phyloP scores from a whole-genome alignment of 2,113 vertebrate species.

The Nothocercus julius region DNA sequence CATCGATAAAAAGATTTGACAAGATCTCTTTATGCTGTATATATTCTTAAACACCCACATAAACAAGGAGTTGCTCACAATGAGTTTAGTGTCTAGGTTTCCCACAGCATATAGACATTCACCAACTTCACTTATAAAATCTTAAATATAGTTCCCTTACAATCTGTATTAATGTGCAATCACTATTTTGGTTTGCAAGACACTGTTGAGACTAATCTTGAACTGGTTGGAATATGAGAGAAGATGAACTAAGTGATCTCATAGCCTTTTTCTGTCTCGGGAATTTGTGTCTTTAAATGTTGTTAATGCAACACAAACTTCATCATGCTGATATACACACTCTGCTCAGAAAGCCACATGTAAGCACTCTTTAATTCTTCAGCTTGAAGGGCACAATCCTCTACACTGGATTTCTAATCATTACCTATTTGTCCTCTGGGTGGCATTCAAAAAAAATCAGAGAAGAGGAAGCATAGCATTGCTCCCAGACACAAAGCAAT shows the following conservation, averaged over 20 bases:
- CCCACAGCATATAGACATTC: not conserved
- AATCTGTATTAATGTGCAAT: not conserved
- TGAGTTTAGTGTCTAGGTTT: constrained; percentile 8
- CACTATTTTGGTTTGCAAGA: not conserved
- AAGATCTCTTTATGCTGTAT: not conserved
- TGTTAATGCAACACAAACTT: not conserved
- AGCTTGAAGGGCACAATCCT: not conserved
- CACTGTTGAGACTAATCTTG: not conserved
- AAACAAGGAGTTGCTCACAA: not conserved
- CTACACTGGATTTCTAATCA: not conserved
- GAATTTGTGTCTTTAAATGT: not conserved
- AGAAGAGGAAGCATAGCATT: not conserved
- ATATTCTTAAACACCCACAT: not conserved
- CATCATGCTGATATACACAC: not conserved
- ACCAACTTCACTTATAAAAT: not conserved
- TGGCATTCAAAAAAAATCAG: not conserved
- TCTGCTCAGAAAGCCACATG: not conserved
- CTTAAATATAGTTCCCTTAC: not conserved
- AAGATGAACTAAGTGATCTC: not conserved
- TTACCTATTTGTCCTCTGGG: not conserved
- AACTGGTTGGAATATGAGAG: not conserved
- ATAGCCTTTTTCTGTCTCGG: not conserved
- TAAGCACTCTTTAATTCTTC: not conserved
- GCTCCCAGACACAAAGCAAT: not conserved
- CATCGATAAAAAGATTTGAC: not conserved